A percentile compares a stretch with the other conserved stretches of the same genome.
phyloP scores from a whole-genome alignment of 2,113 vertebrate genomes.

The Corvus cornix region DNA sequence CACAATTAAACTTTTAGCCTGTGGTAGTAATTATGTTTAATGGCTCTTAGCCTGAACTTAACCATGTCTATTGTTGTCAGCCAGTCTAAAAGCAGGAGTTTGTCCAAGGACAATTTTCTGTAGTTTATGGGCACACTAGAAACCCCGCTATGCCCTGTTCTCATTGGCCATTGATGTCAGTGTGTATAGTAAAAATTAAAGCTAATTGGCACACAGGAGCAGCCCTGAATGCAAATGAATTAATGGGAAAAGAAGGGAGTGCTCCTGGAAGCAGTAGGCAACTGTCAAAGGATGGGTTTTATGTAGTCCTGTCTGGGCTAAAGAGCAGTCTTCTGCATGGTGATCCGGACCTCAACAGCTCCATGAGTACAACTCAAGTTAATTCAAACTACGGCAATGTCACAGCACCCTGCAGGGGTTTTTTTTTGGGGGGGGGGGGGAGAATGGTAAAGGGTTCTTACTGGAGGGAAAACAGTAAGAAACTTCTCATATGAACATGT shows the following conservation, averaged over 20 bases:
- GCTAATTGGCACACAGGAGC: constrained; percentile 61
- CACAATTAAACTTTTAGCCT: constrained; percentile 67
- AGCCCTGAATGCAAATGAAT: constrained; percentile 65
- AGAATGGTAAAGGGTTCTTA: not conserved
- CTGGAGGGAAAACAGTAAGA: not conserved
- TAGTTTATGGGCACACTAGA: constrained; percentile 66
- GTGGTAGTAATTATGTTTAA: constrained; percentile 76
- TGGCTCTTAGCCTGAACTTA: constrained; percentile 69
- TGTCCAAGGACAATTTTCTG: constrained; percentile 77
- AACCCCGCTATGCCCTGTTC: constrained; percentile 38
- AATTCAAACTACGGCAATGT: not conserved
- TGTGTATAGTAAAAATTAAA: constrained; percentile 70
- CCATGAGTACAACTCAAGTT: not conserved
- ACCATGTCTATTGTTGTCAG: constrained; percentile 62
- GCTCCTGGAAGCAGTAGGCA: not conserved
- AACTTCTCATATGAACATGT: not conserved
- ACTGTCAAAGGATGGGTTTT: not conserved
- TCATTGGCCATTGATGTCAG: constrained; percentile 72
- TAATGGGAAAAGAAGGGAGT: constrained; percentile 34
- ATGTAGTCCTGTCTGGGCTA: not conserved
- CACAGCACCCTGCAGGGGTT: not conserved
- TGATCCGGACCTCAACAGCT: not conserved
- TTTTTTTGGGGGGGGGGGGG: not conserved
- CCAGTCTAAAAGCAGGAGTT: constrained; percentile 75
- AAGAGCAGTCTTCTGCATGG: not conserved